These are phyloP conservation scores for Pecten maximus DNA, from an alignment of 2,888 invertebrate genomes.

Conservation along the genomic window DNA sequence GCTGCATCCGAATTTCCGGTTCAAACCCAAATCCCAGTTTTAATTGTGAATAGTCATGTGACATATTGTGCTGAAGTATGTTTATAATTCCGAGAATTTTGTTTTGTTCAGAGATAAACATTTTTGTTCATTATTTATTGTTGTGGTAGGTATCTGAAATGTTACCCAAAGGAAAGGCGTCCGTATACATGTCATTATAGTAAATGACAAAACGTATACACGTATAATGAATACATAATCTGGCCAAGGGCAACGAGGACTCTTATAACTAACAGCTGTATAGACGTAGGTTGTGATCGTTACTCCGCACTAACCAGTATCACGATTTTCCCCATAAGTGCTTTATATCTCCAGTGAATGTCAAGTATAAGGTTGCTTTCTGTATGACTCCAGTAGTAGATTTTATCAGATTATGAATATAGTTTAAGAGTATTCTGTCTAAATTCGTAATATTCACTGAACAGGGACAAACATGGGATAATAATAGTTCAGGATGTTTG, in stretches of 20 bases:
- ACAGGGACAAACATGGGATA: not conserved
- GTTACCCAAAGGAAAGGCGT: not conserved
- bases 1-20: too few species aligned
- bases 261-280: not conserved
- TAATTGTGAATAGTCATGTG: too few species aligned
- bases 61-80: too few species aligned
- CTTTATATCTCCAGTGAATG: not conserved
- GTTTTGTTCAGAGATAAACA: too few species aligned
- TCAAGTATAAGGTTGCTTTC: too few species aligned
- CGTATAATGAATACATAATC: not conserved
- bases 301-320: not conserved
- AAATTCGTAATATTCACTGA: not conserved
- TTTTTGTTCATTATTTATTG: too few species aligned
- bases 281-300: too few species aligned
- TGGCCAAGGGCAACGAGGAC: not conserved
- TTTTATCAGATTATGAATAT: too few species aligned
- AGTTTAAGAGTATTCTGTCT: too few species aligned
- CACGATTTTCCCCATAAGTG: not conserved
- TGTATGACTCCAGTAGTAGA: too few species aligned
- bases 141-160: not conserved
- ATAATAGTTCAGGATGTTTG: not conserved
- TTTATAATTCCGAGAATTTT: too few species aligned
- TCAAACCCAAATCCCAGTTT: too few species aligned
- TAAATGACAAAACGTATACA: not conserved
- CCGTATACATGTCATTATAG: not conserved